Evolutionary conservation across 2,113 vertebrate genomes (phyloP).

Genomic region (Elephas maximus): DNA sequence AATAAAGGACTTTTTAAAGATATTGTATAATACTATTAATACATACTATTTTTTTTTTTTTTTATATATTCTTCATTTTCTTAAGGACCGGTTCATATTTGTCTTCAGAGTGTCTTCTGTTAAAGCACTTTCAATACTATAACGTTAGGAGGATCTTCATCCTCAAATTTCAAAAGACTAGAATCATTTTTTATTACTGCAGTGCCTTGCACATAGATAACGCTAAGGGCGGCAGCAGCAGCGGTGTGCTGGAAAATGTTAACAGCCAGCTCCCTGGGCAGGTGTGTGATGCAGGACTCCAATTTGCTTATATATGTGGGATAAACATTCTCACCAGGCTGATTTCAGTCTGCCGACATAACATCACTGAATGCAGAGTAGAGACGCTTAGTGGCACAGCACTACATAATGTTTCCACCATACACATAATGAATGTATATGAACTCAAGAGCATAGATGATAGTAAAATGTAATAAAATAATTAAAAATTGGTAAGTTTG

Average conservation of each 20-base stretch:
- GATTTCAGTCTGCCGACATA: not conserved
- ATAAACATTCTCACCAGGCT: not conserved
- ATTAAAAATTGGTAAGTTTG: slow-evolving; percentile 17
- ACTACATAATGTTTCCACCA: not conserved
- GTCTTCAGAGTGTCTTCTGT: not conserved
- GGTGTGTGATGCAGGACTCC: not conserved
- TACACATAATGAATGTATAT: too few relatives aligned
- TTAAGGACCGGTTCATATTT: slow-evolving; percentile 14
- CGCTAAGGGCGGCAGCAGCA: not conserved
- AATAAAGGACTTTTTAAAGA: not conserved
- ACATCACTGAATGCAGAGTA: not conserved
- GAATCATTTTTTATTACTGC: not conserved
- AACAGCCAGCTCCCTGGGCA: not conserved
- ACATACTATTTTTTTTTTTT: not conserved
- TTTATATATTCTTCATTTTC: not conserved
- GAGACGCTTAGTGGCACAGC: not conserved
- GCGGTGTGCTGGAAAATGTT: not conserved
- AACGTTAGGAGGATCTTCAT: not conserved
- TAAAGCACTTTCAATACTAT: not conserved
- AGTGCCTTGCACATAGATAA: not conserved
- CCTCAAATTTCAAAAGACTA: slow-evolving; percentile 15
- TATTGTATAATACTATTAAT: not conserved
- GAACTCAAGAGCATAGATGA: not conserved
- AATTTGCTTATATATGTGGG: not conserved
- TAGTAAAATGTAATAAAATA: not conserved